Evolutionary conservation across 2,797 vertebrate species (phyloP), one percentile per base, ranked within the genome.

Genomic region (Eptatretus atami): DNA sequence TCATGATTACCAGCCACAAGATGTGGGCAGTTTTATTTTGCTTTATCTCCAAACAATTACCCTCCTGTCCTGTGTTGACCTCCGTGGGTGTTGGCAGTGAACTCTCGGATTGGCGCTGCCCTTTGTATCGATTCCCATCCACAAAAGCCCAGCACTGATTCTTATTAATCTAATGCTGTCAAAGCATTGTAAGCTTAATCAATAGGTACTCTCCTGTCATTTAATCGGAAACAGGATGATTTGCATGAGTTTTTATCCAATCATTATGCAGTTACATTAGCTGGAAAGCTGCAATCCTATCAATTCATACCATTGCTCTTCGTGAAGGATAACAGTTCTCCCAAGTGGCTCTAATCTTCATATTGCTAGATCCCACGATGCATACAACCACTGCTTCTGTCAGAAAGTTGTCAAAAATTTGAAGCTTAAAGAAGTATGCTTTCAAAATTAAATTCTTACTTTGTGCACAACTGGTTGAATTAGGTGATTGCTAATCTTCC

Each of bases 121-220:
- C 57, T 61, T 25, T 25, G 24, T n/a, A 61, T 61, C 57, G 57
- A 61, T 61, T 25, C 57, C 57, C n/a, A n/a, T 61, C 15, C 57
- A 61, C 57, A 61, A n/a, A 61, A 61, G 57, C 57, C 57, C 57
- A n/a, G 57, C 57, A n/a, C 57, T 61, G 24, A 61, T 61, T 61
- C 57, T 61, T 61, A 61, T 61, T 61, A 61, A 61, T 61, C 57
- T 61, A 61, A 61, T 61, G 57, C 57, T 61, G 57, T 61, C 57
- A 61, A 61, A 61, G 57, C 57, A n/a, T 61, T 61, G 15, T 61
- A 61, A 61, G 24, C 15, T 25, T 61, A 61, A 61, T 61, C 57
- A 61, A 61, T 61, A 61, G 57, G 15, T 25, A 61, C 57, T n/a
- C 57, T 61, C 25, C 15, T n/a, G 24, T 61, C 25, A n/a, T 61